Evolutionary conservation across 2,888 invertebrate species (phyloP), one percentile per base, ranked within the genome.

Genomic region (Allophyes oxyacanthae): DNA sequence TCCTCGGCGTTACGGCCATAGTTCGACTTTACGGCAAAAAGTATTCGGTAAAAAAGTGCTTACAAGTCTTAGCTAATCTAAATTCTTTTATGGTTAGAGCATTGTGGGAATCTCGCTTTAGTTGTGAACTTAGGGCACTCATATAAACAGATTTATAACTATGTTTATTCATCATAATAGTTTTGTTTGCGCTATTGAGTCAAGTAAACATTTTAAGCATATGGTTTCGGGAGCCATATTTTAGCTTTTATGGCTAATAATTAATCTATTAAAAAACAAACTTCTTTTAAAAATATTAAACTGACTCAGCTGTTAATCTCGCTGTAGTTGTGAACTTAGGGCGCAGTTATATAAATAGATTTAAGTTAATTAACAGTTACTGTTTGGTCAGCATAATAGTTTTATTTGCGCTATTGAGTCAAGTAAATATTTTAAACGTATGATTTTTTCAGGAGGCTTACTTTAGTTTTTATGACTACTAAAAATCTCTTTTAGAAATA

Each of bases 21-120:
- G 57, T 52, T 42, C 6, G 10, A 33, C 42, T 70, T 58, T 49
- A 53, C 43, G 14, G 28, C 26, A 8, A 49, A 43, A 55, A 48
- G 49, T 53, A 53, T 56, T 59, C 33, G 13, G 38, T 26, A 25
- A 40, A 25, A 49, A 61, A 56, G 44, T 42, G 37, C 36, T 63
- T 37, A 15, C 57, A 65, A 54, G 52, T 44, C 53, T 42, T 51
- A 34, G 32, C 26, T 10, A 40, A 30, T 15, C 8, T 45, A 33
- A 44, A 42, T 54, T 46, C 37, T 48, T 57, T 50, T 46, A 50
- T 37, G 28, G 20, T 45, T 2, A 13, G 20, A 49, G 40, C 43
- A 36, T 43, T 42, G 20, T 20, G 20, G 20, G 20, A 20, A 20
- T 37, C 43, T 36, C 20, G 13, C 34, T 46, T 46, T 50, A 49